phyloP scores from a whole-genome alignment of 1,140 invertebrate species.

The Heliconius congener region DNA sequence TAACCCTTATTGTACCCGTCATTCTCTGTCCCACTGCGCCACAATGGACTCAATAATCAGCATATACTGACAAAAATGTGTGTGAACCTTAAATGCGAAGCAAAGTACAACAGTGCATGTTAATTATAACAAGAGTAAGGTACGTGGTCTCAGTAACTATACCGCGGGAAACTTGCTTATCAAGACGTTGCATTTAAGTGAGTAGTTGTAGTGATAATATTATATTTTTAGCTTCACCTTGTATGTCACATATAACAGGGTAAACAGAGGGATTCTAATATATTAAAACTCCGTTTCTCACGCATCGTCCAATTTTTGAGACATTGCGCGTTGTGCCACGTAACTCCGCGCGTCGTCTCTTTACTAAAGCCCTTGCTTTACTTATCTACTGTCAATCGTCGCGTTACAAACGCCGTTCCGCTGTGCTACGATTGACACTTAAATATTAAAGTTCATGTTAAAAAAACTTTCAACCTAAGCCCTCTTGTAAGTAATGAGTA shows the following conservation, averaged over 20 bases:
- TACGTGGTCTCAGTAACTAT: neutral
- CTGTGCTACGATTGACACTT: neutral
- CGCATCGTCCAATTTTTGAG: no score
- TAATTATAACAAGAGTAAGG: slow-evolving; percentile 7
- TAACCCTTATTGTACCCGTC: no score
- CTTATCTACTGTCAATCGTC: no score
- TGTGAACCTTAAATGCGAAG: neutral
- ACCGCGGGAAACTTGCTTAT: slow-evolving; percentile 4
- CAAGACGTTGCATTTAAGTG: neutral
- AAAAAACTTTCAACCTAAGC: neutral
- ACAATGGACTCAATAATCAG: no score
- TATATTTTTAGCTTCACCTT: neutral
- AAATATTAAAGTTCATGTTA: neutral
- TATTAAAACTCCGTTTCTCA: no score
- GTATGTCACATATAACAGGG: no score
- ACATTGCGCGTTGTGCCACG: no score
- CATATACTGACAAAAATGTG: neutral
- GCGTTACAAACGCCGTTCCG: no score
- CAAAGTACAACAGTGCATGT: slow-evolving; percentile 3
- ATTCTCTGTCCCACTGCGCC: no score
- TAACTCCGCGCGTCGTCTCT: no score
- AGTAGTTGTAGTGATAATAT: neutral
- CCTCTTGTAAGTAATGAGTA: neutral
- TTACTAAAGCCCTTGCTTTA: no score
- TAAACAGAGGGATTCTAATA: no score